A percentile compares a stretch with the other conserved stretches of the same genome.
Conservation (phyloP, 2,888 invertebrate genomes). For the Tetragonisca angustula region DNA sequence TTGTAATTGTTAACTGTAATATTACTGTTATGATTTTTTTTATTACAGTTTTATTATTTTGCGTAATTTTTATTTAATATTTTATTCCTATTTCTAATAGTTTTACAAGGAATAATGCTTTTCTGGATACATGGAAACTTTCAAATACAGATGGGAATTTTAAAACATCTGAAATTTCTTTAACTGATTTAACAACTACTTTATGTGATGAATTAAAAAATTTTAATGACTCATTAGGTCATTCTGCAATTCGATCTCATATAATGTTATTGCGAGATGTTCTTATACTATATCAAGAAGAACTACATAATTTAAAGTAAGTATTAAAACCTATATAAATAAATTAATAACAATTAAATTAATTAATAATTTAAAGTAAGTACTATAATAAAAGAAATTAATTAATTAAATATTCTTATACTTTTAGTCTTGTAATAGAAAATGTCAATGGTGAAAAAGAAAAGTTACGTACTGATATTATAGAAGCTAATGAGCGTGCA, state of each 20-base stretch:
- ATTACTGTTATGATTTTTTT: background rate
- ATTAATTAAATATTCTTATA: background rate
- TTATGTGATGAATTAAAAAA: conserved; percentile 88
- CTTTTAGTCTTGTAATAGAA: conserved; percentile 85
- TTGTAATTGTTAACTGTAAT: background rate
- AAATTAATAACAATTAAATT: no score
- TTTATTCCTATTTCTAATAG: conserved; percentile 41
- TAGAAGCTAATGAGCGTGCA: conserved; percentile 93
- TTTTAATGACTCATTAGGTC: conserved; percentile 82
- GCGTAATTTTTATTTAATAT: background rate
- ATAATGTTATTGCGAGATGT: conserved; percentile 87
- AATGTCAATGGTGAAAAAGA: conserved; percentile 91
- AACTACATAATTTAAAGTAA: conserved; percentile 87
- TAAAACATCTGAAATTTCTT: conserved; percentile 85
- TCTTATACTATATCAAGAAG: conserved; percentile 88
- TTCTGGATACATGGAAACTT: conserved; percentile 90
- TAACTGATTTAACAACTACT: conserved; percentile 88
- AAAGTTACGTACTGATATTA: conserved; percentile 91
- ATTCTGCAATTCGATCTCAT: conserved; percentile 81
- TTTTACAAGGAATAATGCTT: conserved; percentile 73
- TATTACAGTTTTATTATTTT: background rate
- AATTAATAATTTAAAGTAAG: conserved; percentile 1
- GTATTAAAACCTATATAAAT: conserved; percentile 65
- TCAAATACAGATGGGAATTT: conserved; percentile 90
- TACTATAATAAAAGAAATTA: background rate